Conservation (phyloP, 2,888 invertebrate genomes). For the Cephus spinipes region DNA sequence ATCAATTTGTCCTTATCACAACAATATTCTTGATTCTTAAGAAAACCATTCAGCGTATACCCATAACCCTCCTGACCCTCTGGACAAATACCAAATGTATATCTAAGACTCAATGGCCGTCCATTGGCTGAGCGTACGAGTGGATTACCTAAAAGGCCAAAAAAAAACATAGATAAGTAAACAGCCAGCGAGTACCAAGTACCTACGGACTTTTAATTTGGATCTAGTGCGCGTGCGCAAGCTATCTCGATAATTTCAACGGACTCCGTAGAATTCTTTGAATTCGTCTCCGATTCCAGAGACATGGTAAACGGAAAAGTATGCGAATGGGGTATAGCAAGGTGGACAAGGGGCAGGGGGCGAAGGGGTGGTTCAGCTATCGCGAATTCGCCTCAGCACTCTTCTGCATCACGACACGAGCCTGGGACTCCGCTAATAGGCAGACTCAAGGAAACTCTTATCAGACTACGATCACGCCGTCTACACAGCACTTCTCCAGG, state of each 20-base stretch:
- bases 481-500: background rate
- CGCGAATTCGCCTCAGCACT: slow-evolving; percentile 39
- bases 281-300: background rate
- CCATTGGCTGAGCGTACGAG: background rate
- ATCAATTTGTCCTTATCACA: slow-evolving; percentile 7
- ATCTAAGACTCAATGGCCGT: background rate
- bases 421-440: slow-evolving; percentile 10
- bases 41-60: background rate
- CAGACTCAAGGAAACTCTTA: slow-evolving; percentile 29
- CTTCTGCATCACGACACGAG: slow-evolving; percentile 22
- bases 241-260: slow-evolving; percentile 3
- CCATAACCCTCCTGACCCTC: background rate
- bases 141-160: background rate
- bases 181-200: background rate
- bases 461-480: slow-evolving; percentile 27
- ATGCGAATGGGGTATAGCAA: background rate
- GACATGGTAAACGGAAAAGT: background rate
- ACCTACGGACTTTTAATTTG: background rate
- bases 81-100: background rate
- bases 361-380: slow-evolving; percentile 21
- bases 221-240: background rate
- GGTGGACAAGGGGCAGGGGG: background rate
- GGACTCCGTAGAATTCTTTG: slow-evolving; percentile 3
- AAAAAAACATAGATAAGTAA: background rate
- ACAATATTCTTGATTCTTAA: background rate